A percentile compares a stretch with the other conserved stretches of the same genome.
phyloP scores from a whole-genome alignment of 2,113 vertebrate genomes.

The Ictalurus punctatus region DNA sequence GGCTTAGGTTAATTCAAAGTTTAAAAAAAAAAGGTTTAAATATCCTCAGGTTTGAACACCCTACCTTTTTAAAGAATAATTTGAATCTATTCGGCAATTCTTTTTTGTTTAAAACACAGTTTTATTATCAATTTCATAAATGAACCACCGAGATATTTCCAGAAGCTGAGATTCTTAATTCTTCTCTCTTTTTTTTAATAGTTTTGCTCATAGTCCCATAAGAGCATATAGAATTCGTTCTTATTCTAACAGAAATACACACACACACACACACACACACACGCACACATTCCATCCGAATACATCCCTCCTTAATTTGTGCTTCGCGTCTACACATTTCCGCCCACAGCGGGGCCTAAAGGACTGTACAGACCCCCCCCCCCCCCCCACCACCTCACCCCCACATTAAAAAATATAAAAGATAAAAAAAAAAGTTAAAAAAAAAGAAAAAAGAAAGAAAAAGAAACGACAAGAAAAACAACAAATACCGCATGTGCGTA shows the following conservation, averaged over 20 bases:
- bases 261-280: too few relatives aligned
- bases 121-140: background rate
- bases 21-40: background rate
- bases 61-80: background rate
- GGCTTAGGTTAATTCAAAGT: background rate
- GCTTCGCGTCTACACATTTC: too few relatives aligned
- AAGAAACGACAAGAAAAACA: slow-evolving; percentile 45
- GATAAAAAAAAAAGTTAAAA: slow-evolving; percentile 53
- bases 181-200: background rate
- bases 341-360: too few relatives aligned
- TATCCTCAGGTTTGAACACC: background rate
- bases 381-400: too few relatives aligned
- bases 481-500: slow-evolving; percentile 50
- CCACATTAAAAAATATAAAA: too few relatives aligned
- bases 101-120: background rate
- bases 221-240: background rate
- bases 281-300: too few relatives aligned
- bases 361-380: too few relatives aligned
- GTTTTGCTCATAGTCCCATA: background rate
- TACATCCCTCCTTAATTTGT: slow-evolving; percentile 59
- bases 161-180: background rate
- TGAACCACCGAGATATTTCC: background rate
- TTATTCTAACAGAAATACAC: too few relatives aligned
- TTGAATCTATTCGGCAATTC: background rate
- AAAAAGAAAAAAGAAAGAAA: background rate